Evolutionary conservation across 1,140 invertebrate genomes (phyloP), one percentile per base, ranked within the genome.

Genomic region (Platorchestia sp.): DNA sequence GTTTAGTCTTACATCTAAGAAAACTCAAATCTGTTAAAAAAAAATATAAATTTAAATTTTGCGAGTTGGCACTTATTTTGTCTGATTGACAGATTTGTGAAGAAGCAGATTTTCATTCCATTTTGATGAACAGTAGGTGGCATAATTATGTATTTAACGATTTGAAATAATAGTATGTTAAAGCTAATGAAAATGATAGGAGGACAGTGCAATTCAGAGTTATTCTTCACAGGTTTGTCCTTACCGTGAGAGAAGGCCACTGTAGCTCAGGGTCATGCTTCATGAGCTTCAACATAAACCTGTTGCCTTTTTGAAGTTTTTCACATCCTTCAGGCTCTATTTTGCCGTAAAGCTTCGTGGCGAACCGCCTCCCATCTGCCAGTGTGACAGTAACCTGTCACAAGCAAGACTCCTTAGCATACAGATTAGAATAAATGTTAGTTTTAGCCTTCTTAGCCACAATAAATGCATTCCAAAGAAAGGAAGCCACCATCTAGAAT

Each of bases 191-290:
- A 10, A 51, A 19, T 19, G 36, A 75, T 75, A 75, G 59, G 14
- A 75, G 59, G 59, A 10, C 59, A 75, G 59, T 75, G 59, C 3
- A 75, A 1, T 3, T 75, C 27, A 36, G 7, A 3, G 59, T 75
- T 36, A 75, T 75, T 10, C 59, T 75, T 1, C 36, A 36, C 1
- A 27, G 36, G 59, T 75, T 75, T 14, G 14, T 36, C 22, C 95
- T 91, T 95, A 96, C 96, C 96, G 95, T 95, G 45, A 96, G 86
- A 45, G 95, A 95, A 22, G 95, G 95, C 96, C 96, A 96, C 45
- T 95, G 42, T 86, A 96, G 95, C 16, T 95, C 95, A 19, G 96
- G 95, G 45, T 96, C 96, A 90, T 91, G 95, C 86, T 96, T 96
- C 47, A 96, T 95, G 19, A 96, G 96, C 53, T 96, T 96, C 19